A percentile compares a stretch with the other conserved stretches of the same genome.
Evolutionary conservation across 2,888 invertebrate species (phyloP).

Genomic region (Druceiella hillmani): DNA sequence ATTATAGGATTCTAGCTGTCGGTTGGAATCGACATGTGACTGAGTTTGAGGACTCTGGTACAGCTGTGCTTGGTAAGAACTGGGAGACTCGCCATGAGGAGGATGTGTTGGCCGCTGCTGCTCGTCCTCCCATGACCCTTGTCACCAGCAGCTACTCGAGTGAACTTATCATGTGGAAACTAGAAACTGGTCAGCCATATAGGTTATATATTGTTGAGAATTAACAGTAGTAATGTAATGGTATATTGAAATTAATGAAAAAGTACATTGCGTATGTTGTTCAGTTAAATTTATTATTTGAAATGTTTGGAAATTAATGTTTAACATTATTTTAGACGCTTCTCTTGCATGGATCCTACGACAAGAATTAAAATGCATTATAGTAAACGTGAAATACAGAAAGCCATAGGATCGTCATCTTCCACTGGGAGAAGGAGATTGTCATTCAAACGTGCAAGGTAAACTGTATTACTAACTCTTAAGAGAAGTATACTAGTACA

Average conservation of each 20-base stretch:
- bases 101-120: slow-evolving; percentile 67
- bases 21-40: slow-evolving; percentile 75
- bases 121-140: slow-evolving; percentile 59
- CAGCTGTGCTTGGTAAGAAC: slow-evolving; percentile 53
- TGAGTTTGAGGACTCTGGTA: slow-evolving; percentile 56
- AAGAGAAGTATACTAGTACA: too few species aligned
- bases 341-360: slow-evolving; percentile 52
- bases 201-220: too few species aligned
- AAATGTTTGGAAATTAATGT: too few species aligned
- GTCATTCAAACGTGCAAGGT: too few species aligned
- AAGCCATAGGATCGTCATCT: too few species aligned
- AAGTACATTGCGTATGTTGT: too few species aligned
- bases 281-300: too few species aligned
- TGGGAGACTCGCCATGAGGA: slow-evolving; percentile 72
- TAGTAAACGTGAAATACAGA: slow-evolving; percentile 39
- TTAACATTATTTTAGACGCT: slow-evolving; percentile 31
- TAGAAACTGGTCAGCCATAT: slow-evolving; percentile 76
- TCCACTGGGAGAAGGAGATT: too few species aligned
- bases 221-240: too few species aligned
- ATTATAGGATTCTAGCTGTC: slow-evolving; percentile 62
- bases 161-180: slow-evolving; percentile 74
- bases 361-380: slow-evolving; percentile 53
- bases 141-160: slow-evolving; percentile 75
- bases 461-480: too few species aligned
- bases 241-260: too few species aligned